Conservation (phyloP, 64 coral and sea anemone species). For the Astreopora myriophthalma region DNA sequence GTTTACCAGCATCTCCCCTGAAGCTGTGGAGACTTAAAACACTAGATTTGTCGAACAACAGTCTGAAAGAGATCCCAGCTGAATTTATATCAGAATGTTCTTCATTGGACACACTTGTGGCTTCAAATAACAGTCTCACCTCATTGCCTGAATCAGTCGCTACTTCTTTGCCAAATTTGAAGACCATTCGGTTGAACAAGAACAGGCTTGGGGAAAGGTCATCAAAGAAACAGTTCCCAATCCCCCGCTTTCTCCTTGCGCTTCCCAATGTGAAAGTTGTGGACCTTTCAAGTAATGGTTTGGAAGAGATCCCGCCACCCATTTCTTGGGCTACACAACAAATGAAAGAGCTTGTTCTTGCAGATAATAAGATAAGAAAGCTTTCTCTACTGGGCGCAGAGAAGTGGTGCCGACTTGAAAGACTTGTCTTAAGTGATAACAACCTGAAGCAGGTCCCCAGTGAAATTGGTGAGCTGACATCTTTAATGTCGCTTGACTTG, state of each 20-base stretch:
- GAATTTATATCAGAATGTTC: conserved; percentile 56
- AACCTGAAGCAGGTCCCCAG: conserved; percentile 72
- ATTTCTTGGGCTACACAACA: conserved; percentile 77
- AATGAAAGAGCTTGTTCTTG: conserved; percentile 82
- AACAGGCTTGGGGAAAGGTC: conserved; percentile 71
- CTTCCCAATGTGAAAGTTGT: conserved; percentile 79
- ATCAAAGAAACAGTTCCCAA: conserved; percentile 56
- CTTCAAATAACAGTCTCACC: conserved; percentile 65
- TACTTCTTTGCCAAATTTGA: conserved; percentile 57
- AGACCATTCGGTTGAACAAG: conserved; percentile 71
- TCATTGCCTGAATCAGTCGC: conserved; percentile 59
- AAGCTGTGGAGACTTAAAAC: conserved; percentile 67
- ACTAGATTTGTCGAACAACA: conserved; percentile 82
- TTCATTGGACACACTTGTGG: conserved; percentile 69
- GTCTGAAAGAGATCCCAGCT: conserved; percentile 61
- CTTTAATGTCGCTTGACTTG: conserved; percentile 78
- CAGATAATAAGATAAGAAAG: conserved; percentile 86
- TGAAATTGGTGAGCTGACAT: conserved; percentile 82
- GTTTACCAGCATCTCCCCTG: conserved; percentile 42
- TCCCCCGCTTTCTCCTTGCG: conserved; percentile 79
- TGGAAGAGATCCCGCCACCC: conserved; percentile 73
- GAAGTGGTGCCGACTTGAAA: conserved; percentile 70
- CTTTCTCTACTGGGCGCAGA: conserved; percentile 51
- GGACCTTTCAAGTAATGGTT: conserved; percentile 80
- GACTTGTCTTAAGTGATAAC: conserved; percentile 82